These are phyloP conservation scores for Mycteria americana DNA, from an alignment of 2,797 vertebrate genomes.

Conservation along the genomic window DNA sequence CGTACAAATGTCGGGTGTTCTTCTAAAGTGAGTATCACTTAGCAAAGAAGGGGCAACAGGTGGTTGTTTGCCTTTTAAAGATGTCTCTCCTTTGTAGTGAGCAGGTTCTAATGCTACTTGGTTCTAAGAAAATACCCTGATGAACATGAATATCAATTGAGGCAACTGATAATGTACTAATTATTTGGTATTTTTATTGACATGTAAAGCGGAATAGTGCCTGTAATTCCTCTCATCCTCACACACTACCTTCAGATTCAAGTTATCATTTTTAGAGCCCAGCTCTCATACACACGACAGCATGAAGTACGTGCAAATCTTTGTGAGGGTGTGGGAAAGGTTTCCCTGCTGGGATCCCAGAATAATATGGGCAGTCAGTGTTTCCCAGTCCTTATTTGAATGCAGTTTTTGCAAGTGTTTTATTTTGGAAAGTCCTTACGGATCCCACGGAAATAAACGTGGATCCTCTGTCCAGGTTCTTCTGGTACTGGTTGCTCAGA, in stretches of 20 bases:
- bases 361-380: background rate
- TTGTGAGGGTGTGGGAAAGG: background rate
- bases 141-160: background rate
- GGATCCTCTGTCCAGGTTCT: background rate
- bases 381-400: background rate
- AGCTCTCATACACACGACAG: background rate
- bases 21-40: background rate
- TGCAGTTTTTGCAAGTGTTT: background rate
- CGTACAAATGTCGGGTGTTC: accelerated
- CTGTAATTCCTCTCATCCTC: background rate
- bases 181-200: background rate
- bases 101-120: background rate
- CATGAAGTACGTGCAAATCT: background rate
- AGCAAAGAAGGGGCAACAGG: background rate
- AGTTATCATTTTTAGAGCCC: background rate
- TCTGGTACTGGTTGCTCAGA: background rate
- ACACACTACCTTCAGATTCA: background rate
- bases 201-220: background rate
- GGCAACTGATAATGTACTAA: background rate
- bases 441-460: background rate
- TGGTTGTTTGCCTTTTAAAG: background rate
- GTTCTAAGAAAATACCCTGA: background rate
- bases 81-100: background rate
- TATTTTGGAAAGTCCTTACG: background rate
- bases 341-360: background rate